Evolutionary conservation across 2,113 vertebrate genomes (phyloP).

Genomic region (Melozone crissalis): DNA sequence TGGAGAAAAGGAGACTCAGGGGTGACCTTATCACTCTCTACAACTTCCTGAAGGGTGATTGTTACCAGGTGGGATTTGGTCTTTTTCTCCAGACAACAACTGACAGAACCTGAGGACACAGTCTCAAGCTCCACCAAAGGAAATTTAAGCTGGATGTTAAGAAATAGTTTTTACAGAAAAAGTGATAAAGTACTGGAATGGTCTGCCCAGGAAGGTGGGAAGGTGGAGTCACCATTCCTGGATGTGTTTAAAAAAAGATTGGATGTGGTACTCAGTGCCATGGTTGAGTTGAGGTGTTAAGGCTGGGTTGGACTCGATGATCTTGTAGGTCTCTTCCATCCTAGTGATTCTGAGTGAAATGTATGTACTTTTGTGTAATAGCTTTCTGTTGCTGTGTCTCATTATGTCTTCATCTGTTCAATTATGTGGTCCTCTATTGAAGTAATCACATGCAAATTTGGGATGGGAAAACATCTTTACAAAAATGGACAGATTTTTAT

Average conservation of each 20-base stretch:
- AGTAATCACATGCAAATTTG: not conserved
- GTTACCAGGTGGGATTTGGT: too few species aligned
- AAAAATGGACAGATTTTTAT: not conserved
- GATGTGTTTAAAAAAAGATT: not conserved
- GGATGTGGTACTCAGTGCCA: not conserved
- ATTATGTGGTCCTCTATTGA: not conserved
- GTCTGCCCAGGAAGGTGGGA: fast-evolving
- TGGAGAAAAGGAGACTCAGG: too few species aligned
- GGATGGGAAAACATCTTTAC: not conserved
- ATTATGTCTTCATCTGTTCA: not conserved
- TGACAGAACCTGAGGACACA: fast-evolving
- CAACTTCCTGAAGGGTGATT: fast-evolving
- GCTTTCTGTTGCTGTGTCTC: not conserved
- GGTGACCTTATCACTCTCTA: not conserved
- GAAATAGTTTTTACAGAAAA: too few species aligned
- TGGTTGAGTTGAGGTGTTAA: not conserved
- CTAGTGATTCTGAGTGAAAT: not conserved
- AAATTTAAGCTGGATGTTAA: too few species aligned
- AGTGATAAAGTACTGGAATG: not conserved
- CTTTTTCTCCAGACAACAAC: not conserved
- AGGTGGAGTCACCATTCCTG: not conserved
- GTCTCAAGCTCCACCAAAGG: not conserved
- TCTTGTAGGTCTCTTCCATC: not conserved
- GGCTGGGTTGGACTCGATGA: not conserved
- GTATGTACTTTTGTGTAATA: not conserved